Conservation (phyloP, 1,140 invertebrate genomes). For the Helicoverpa armigera region DNA sequence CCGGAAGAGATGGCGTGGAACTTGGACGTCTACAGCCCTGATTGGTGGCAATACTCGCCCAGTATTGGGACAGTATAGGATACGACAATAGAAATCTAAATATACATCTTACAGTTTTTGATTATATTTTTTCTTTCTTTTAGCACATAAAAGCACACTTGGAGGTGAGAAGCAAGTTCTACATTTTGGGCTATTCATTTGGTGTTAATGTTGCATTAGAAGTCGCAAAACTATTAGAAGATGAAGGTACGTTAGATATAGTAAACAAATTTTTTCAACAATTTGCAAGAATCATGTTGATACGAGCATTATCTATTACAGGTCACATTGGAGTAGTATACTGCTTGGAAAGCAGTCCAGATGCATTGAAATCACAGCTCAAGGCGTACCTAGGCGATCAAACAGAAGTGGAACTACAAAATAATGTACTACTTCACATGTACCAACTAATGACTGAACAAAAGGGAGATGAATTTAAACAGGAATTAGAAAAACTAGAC, state of each 20-base stretch:
- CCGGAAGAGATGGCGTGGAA: too few species aligned
- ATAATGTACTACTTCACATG: slow-evolving; percentile 50
- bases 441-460: slow-evolving; percentile 25
- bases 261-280: too few species aligned
- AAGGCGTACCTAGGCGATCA: slow-evolving; percentile 50
- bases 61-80: too few species aligned
- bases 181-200: slow-evolving; percentile 58
- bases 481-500: slow-evolving; percentile 11
- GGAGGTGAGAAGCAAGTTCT: slow-evolving; percentile 49
- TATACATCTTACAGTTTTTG: too few species aligned
- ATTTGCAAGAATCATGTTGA: too few species aligned
- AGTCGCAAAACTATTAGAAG: slow-evolving; percentile 56
- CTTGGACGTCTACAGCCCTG: too few species aligned
- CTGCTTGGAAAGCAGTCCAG: slow-evolving; percentile 58
- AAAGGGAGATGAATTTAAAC: slow-evolving; percentile 38
- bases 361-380: slow-evolving; percentile 44
- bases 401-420: slow-evolving; percentile 47
- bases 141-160: neutral
- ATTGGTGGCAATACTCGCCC: too few species aligned
- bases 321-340: slow-evolving; percentile 49
- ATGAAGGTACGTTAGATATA: slow-evolving; percentile 53
- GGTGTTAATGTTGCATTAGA: slow-evolving; percentile 61
- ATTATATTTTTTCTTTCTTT: too few species aligned
- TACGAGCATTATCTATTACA: slow-evolving; percentile 15
- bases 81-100: too few species aligned